A percentile compares a stretch with the other conserved stretches of the same genome.
Conservation (phyloP, 2,888 invertebrate species). For the Axea sp. region DNA sequence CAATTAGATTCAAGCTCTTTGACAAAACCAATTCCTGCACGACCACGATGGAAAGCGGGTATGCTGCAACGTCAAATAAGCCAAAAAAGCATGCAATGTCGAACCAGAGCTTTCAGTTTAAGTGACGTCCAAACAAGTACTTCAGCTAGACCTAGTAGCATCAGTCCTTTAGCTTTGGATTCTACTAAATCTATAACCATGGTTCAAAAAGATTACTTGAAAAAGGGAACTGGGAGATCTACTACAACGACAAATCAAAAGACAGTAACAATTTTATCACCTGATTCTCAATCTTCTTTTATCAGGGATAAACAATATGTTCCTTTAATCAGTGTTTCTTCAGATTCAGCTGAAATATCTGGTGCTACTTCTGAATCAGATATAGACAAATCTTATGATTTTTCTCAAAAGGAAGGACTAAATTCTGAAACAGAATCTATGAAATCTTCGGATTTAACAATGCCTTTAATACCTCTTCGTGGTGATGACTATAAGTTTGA, state of each 20-base stretch:
- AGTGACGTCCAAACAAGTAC: slow-evolving; percentile 73
- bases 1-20: slow-evolving; percentile 64
- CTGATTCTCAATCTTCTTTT: slow-evolving; percentile 52
- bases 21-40: slow-evolving; percentile 38
- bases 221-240: slow-evolving; percentile 23
- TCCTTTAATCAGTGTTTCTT: slow-evolving; percentile 49
- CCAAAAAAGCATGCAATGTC: slow-evolving; percentile 71
- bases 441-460: slow-evolving; percentile 31
- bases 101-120: slow-evolving; percentile 75
- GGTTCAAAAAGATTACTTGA: slow-evolving; percentile 49
- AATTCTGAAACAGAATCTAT: slow-evolving; percentile 47
- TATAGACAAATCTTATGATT: slow-evolving; percentile 12
- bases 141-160: slow-evolving; percentile 45
- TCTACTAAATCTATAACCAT: slow-evolving; percentile 62
- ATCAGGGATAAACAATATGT: slow-evolving; percentile 33
- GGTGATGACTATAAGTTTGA: slow-evolving; percentile 13
- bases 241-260: slow-evolving; percentile 61
- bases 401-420: slow-evolving; percentile 12
- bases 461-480: slow-evolving; percentile 34
- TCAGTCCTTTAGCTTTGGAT: slow-evolving; percentile 71
- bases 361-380: slow-evolving; percentile 20
- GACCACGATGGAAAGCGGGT: slow-evolving; percentile 76
- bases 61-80: slow-evolving; percentile 75
- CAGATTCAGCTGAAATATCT: slow-evolving; percentile 25
- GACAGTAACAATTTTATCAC: slow-evolving; percentile 74